Evolutionary conservation across 1,140 invertebrate species (phyloP), one percentile per base, ranked within the genome.

Genomic region (Dinoponera quadriceps): DNA sequence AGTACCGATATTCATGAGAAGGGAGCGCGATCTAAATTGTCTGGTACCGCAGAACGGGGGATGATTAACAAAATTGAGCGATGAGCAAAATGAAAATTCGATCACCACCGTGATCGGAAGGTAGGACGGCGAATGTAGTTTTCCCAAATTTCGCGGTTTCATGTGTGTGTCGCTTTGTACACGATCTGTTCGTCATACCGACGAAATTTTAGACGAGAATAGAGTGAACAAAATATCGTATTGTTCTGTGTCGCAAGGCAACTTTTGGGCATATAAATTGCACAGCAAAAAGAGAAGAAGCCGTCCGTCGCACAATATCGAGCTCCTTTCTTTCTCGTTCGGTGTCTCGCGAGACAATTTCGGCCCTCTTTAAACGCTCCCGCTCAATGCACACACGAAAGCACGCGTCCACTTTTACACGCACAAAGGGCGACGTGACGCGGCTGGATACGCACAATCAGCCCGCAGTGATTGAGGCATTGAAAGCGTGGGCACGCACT

Each of bases 381-480:
- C 73, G 68, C 62, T 84, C 68, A 63, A 54, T 20, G 25, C 59
- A 71, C 57, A 57, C 29, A 73, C 14, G 27, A 25, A 48, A 63
- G 29, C 85, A 62, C 78, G 77, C 82, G 80, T 87, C 63, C 83
- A 88, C 66, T 89, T 86, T 88, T 83, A 82, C 66, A 84, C 59
- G 73, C 60, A 88, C 72, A 89, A 88, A 84, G 85, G 82, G 85
- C 71, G 82, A 91, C 89, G 85, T 87, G 89, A 86, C 86, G 86
- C 88, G 89, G 87, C 89, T 89, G 89, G 89, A 90, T 89, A 90
- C 87, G 84, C 85, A 92, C 90, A 92, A 92, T 92, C 90, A 90
- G 86, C 90, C 90, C 90, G 89, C 90, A 91, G 90, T 92, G 90
- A 91, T 91, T 91, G 91, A 91, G 87, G 89, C 89, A 90, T 91